A percentile compares a stretch with the other conserved stretches of the same genome.
These are phyloP conservation scores for Trissolcus basalis DNA, from an alignment of 1,140 invertebrate species.

Conservation along the genomic window DNA sequence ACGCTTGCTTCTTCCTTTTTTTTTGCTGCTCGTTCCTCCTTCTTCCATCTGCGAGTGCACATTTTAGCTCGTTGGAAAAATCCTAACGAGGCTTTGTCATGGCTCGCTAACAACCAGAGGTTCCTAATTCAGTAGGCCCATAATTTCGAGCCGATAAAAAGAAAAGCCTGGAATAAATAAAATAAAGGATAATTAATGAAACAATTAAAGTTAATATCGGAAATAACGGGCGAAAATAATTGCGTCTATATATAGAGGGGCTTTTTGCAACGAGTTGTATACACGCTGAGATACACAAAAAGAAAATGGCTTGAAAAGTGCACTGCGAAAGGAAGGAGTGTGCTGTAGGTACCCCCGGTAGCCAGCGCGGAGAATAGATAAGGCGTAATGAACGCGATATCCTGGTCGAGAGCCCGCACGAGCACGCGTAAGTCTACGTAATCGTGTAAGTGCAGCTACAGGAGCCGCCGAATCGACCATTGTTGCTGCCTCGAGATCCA, in stretches of 20 bases:
- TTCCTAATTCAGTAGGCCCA: too few relatives aligned
- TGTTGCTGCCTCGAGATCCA: conserved; percentile 68
- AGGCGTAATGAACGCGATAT: conserved; percentile 70
- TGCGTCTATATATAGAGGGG: conserved; percentile 43
- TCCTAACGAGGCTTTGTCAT: too few relatives aligned
- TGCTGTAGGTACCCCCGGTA: conserved; percentile 61
- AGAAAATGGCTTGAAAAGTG: conserved; percentile 47
- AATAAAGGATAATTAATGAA: conserved; percentile 24
- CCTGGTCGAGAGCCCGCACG: conserved; percentile 52
- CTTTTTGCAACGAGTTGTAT: conserved; percentile 28
- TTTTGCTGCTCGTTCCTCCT: too few relatives aligned
- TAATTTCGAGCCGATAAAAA: background rate
- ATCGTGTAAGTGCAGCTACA: conserved; percentile 58
- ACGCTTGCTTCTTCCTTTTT: too few relatives aligned
- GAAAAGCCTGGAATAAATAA: background rate
- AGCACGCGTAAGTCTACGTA: conserved; percentile 58
- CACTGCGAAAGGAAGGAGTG: conserved; percentile 42
- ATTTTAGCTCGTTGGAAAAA: too few relatives aligned
- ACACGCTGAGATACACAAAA: conserved; percentile 18
- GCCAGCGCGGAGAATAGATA: conserved; percentile 66
- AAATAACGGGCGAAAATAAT: conserved; percentile 38
- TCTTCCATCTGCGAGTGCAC: too few relatives aligned
- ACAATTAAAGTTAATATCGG: conserved; percentile 36
- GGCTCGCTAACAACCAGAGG: too few relatives aligned
- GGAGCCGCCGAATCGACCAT: conserved; percentile 62